Conservation (phyloP, 1,140 invertebrate genomes). For the Drosophila sulfurigaster region DNA sequence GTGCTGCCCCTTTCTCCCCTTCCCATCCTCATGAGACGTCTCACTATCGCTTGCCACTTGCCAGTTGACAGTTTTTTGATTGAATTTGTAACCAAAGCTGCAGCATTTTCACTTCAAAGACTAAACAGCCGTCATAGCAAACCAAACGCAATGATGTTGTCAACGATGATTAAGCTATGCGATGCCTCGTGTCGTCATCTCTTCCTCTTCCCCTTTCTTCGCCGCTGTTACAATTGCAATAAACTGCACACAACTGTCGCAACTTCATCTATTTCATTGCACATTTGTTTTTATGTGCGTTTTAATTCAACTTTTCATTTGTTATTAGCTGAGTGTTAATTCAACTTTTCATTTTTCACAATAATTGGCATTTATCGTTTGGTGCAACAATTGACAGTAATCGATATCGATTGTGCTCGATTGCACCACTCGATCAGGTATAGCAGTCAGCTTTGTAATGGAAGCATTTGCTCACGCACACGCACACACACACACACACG, state of each 20-base stretch:
- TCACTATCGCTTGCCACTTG: conserved; percentile 19
- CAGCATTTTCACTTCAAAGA: conserved; percentile 73
- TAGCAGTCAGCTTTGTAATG: not conserved
- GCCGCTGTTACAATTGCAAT: too few relatives aligned
- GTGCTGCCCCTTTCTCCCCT: not conserved
- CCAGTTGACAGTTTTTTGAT: conserved; percentile 72
- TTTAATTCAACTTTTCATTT: too few relatives aligned
- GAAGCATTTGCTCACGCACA: not conserved
- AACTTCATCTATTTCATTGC: too few relatives aligned
- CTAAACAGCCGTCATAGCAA: conserved; percentile 25
- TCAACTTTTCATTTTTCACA: too few relatives aligned
- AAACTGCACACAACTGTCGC: too few relatives aligned
- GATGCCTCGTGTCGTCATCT: not conserved
- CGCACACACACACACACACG: not conserved
- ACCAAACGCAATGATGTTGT: conserved; percentile 11
- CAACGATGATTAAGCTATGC: conserved; percentile 34
- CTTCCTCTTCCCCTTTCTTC: not conserved
- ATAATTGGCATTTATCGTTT: not conserved
- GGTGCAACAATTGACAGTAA: too few relatives aligned
- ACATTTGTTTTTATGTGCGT: too few relatives aligned
- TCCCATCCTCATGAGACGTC: not conserved
- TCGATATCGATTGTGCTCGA: not conserved
- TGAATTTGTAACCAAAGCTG: conserved; percentile 78
- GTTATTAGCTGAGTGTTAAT: too few relatives aligned
- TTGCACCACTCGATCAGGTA: not conserved